Evolutionary conservation across 2,888 invertebrate genomes (phyloP), one percentile per base, ranked within the genome.

Genomic region (Clitarchus hookeri): DNA sequence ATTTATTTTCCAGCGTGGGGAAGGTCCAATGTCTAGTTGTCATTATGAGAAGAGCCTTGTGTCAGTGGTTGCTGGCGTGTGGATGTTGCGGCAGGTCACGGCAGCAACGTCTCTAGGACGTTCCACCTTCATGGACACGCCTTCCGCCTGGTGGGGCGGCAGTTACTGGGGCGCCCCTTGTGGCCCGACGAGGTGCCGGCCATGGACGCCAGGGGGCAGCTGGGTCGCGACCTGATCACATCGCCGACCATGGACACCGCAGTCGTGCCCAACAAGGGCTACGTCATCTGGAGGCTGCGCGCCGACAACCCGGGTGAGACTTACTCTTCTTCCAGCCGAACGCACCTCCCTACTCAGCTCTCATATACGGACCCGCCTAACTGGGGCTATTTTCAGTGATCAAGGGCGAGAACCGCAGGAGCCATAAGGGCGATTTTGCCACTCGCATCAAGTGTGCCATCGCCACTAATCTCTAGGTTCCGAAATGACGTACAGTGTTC

Each of bases 91-190:
- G 12, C 78, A 85, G 85, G 85, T 77, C 27, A 77, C 25, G 85
- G 83, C 26, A 94, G 94, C 11, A 93, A 94, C 89, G 92, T 94
- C 1, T 94, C 94, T 12, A 93, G 93, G 89, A 94, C 95, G 65
- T 95, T 96, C 90, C 96, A 96, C 90, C 92, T 96, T 0, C 96
- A 96, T 90, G 96, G 96, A 44, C 94, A 96, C 91, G 94, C 93
- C 89, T 96, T 96, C 91, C 93, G 94, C 90, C 93, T 96, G 13
- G 93, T 95, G 36, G 95, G 94, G 3, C 91, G 93, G 0, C 91
- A 92, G 84, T 92, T 92, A 87, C 94, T 95, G 23, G 83, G 53
- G 16, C 85, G n/a, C 0, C 25, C 83, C 48, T 27, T 83, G 44
- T 25, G 36, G 27, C 27, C 65, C 13, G 13, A 26, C 3, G 78